A percentile compares a stretch with the other conserved stretches of the same genome.
phyloP scores from a whole-genome alignment of 2,113 vertebrate species.

The Saimiri boliviensis region DNA sequence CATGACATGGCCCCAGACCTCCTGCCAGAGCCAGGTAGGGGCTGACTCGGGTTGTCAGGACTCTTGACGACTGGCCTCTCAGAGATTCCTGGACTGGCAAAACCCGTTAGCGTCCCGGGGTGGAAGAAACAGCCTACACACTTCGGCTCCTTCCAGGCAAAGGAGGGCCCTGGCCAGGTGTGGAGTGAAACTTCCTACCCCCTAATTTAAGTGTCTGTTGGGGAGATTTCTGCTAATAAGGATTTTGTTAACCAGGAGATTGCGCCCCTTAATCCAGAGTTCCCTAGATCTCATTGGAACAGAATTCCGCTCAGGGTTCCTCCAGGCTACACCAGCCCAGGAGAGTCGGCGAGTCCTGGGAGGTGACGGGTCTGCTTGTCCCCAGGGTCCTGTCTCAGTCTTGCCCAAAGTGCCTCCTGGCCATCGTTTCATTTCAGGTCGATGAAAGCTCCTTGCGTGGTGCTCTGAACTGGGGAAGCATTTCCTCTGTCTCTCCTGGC shows the following conservation, averaged over 20 bases:
- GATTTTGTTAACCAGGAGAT: not conserved
- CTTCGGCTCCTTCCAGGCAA: not conserved
- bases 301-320: not conserved
- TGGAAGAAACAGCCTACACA: fast-evolving
- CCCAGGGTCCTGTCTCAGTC: conserved; percentile 24
- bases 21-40: not conserved
- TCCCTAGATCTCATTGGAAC: conserved; percentile 40
- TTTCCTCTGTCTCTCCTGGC: not conserved
- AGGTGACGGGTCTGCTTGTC: not conserved
- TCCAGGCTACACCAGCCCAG: conserved; percentile 7
- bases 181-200: not conserved
- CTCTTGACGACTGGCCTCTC: not conserved
- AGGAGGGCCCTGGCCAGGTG: not conserved
- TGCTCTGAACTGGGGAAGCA: not conserved
- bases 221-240: not conserved
- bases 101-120: not conserved
- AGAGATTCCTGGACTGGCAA: fast-evolving
- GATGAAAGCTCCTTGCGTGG: conserved; percentile 35
- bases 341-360: conserved; percentile 17
- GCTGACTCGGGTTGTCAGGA: not conserved
- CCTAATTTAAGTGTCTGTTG: fast-evolving
- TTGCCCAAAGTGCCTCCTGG: conserved; percentile 4
- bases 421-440: conserved; percentile 54
- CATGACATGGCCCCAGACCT: not conserved
- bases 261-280: not conserved